Conservation (phyloP, 2,888 invertebrate species). For the Sicus ferrugineus region DNA sequence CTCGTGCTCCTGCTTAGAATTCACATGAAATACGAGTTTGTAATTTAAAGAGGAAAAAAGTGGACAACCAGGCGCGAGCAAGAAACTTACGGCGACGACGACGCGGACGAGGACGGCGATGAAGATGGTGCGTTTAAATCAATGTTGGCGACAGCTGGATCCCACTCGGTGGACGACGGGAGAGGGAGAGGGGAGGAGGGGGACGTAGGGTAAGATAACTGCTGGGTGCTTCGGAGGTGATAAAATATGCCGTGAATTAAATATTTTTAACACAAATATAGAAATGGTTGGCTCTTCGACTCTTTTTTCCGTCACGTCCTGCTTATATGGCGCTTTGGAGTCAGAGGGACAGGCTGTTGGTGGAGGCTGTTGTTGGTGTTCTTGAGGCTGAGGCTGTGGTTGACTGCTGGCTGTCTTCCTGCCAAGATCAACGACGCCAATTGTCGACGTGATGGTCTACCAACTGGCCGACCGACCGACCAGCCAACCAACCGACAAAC, state of each 20-base stretch:
- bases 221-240: conserved; percentile 9
- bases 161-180: background rate
- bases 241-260: conserved; percentile 30
- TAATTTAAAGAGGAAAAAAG: background rate
- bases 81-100: background rate
- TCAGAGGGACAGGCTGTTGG: too few relatives aligned
- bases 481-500: too few relatives aligned
- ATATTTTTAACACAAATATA: conserved; percentile 26
- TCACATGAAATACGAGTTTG: background rate
- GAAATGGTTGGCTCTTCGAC: background rate
- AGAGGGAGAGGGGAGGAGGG: background rate
- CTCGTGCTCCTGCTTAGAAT: background rate
- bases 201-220: background rate
- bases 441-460: conserved; percentile 8
- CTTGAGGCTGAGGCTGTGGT: background rate
- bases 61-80: background rate
- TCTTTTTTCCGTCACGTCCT: background rate
- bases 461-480: too few relatives aligned
- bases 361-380: background rate
- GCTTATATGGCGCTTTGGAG: background rate
- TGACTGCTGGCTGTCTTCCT: conserved; percentile 10
- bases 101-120: too few relatives aligned
- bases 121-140: conserved; percentile 24
- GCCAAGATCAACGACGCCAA: conserved; percentile 26
- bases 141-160: conserved; percentile 9